Evolutionary conservation across 2,113 vertebrate genomes (phyloP), one percentile per base, ranked within the genome.

Genomic region (Antidorcas marsupialis): DNA sequence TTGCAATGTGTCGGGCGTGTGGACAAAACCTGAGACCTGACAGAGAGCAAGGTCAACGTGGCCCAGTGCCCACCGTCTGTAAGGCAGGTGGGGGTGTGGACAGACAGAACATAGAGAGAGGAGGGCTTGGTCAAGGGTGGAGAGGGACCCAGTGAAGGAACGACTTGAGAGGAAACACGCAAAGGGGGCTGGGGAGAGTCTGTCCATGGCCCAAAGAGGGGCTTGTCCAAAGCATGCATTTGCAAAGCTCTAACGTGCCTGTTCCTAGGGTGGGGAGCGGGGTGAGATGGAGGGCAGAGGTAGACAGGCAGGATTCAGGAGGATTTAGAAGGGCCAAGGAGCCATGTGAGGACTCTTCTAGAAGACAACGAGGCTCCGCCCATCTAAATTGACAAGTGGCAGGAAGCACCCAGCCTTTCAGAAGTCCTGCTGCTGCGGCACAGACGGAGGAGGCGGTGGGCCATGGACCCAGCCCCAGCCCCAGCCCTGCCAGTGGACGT

Each of bases 371-470:
- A 52, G 50, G 6, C 30, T 57, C 85, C 5, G 5, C 9, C 10
- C 45, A 23, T 6, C 30, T 90, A 25, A 27, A 43, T 1, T 59
- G 60, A 53, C 12, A 8, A 30, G 45, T 1, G 0, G 25, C 14
- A 1, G 25, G 27, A 28, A 13, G 14, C 25, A 11, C 84, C 27
- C 25, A 71, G 30, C 36, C 16, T 85, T 52, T 17, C 6, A 8
- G 64, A 30, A 91, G 27, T 7, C 6, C 27, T 36, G 16, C 27
- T 30, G 23, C 43, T 50, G 33, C 0, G 6, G 45, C 47, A 4
- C 27, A n/a, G 64, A 2, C 0, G 39, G 23, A 15, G 36, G 85
- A 91, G 33, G 17, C 1, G 0, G 14, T 4, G 4, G 57, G 14
- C 33, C 12, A 0, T 1, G 79, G 33, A 7, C 15, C 23, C 23